These are phyloP conservation scores for Neosalanx taihuensis DNA, from an alignment of 2,797 vertebrate species.

Conservation along the genomic window DNA sequence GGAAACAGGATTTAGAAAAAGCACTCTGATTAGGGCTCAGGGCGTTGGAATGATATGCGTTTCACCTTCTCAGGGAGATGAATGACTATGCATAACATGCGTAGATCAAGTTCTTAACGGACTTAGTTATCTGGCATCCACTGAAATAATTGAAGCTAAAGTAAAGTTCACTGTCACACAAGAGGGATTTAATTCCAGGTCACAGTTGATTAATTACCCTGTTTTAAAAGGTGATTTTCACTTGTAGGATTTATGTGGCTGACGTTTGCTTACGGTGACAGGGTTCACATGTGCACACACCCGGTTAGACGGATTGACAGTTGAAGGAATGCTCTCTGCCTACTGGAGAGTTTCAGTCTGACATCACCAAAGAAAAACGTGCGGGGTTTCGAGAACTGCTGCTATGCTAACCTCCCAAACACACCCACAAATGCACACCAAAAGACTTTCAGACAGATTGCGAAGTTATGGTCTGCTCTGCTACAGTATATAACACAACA, in stretches of 20 bases:
- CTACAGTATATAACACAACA: too few relatives aligned
- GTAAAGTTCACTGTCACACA: background rate
- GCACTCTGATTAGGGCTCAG: background rate
- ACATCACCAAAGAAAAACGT: constrained; percentile 33
- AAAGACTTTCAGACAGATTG: constrained; percentile 8
- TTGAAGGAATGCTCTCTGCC: constrained; percentile 9
- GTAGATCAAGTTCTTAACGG: background rate
- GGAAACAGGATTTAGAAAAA: constrained; percentile 13
- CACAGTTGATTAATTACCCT: background rate
- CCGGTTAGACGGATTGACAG: constrained; percentile 3
- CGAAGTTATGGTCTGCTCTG: background rate
- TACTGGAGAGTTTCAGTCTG: constrained; percentile 43
- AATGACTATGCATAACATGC: too few relatives aligned
- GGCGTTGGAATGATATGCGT: too few relatives aligned
- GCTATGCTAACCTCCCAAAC: constrained; percentile 10
- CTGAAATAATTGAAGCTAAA: too few relatives aligned
- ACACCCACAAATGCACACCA: background rate
- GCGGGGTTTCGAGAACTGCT: constrained; percentile 23
- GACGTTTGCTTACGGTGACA: too few relatives aligned
- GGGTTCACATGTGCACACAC: too few relatives aligned
- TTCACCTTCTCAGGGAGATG: too few relatives aligned
- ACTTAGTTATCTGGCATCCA: background rate
- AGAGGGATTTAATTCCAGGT: background rate
- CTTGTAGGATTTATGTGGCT: too few relatives aligned
- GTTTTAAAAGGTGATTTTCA: too few relatives aligned